Evolutionary conservation across 2,113 vertebrate species (phyloP).

Genomic region (Calyptommatus sinebrachiatus): DNA sequence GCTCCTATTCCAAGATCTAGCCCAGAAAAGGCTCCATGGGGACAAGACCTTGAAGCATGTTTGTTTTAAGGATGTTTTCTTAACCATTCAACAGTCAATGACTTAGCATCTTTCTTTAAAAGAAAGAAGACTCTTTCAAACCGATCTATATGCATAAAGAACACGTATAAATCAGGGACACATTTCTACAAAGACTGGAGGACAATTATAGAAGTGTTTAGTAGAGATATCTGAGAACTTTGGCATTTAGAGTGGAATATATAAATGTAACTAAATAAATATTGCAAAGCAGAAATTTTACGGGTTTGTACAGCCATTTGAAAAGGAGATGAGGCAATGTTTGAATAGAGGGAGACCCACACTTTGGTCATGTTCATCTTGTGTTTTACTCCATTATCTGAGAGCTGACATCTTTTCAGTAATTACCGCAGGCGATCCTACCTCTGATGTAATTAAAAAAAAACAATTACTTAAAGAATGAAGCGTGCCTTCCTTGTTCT

Average conservation of each 20-base stretch:
- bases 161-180: background rate
- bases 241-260: too few species aligned
- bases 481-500: slow-evolving; percentile 77
- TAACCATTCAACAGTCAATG: background rate
- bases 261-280: too few species aligned
- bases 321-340: background rate
- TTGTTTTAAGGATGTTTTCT: background rate
- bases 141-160: background rate
- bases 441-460: slow-evolving; percentile 85
- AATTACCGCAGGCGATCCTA: slow-evolving; percentile 83
- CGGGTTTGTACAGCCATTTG: slow-evolving; percentile 31
- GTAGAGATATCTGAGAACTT: too few species aligned
- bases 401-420: slow-evolving; percentile 78
- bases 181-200: background rate
- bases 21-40: too few species aligned
- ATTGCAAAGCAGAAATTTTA: slow-evolving; percentile 11
- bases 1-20: too few species aligned
- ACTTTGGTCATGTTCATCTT: slow-evolving; percentile 60
- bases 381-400: slow-evolving; percentile 72
- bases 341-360: slow-evolving; percentile 10
- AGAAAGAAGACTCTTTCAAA: background rate
- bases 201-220: slow-evolving; percentile 12
- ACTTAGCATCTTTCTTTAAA: background rate
- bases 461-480: slow-evolving; percentile 75
- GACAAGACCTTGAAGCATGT: too few species aligned